These are phyloP conservation scores for Phenganax stokvisi DNA, from an alignment of 92 coral and sea anemone genomes.

Conservation along the genomic window DNA sequence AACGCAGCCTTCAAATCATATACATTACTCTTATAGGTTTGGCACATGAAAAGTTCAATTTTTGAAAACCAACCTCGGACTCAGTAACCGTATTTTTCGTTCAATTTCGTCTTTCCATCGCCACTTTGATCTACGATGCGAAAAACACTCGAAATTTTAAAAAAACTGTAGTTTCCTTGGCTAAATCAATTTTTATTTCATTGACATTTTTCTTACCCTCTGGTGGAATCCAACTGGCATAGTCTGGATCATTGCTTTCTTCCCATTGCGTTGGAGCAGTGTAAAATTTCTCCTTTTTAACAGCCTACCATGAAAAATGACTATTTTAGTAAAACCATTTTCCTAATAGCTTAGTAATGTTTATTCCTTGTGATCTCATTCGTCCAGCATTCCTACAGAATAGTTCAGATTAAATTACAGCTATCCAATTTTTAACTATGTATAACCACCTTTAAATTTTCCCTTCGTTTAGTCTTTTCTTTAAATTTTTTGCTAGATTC, in stretches of 20 bases:
- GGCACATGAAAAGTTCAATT: too few species aligned
- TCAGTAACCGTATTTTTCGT: constrained; percentile 94
- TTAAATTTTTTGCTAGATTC: neutral
- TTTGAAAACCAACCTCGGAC: neutral
- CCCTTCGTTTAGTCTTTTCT: neutral
- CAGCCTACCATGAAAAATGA: neutral
- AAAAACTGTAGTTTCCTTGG: neutral
- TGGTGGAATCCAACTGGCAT: constrained; percentile 69
- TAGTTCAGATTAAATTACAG: constrained; percentile 42
- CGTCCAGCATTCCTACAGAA: neutral
- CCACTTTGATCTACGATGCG: constrained; percentile 73
- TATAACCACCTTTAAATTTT: constrained; percentile 1
- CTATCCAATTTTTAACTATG: neutral
- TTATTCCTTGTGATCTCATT: too few species aligned
- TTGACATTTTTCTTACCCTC: constrained; percentile 47
- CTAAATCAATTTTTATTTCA: neutral
- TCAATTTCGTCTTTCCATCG: constrained; percentile 86
- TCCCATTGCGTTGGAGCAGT: constrained; percentile 76
- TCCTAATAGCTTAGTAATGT: neutral
- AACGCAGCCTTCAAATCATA: too few species aligned
- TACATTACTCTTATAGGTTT: too few species aligned
- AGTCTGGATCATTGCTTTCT: constrained; percentile 62
- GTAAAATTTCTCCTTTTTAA: constrained; percentile 55
- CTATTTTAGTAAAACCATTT: neutral
- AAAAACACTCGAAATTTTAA: neutral